Conservation (phyloP, 2,113 vertebrate species). For the Montifringilla adamsi region DNA sequence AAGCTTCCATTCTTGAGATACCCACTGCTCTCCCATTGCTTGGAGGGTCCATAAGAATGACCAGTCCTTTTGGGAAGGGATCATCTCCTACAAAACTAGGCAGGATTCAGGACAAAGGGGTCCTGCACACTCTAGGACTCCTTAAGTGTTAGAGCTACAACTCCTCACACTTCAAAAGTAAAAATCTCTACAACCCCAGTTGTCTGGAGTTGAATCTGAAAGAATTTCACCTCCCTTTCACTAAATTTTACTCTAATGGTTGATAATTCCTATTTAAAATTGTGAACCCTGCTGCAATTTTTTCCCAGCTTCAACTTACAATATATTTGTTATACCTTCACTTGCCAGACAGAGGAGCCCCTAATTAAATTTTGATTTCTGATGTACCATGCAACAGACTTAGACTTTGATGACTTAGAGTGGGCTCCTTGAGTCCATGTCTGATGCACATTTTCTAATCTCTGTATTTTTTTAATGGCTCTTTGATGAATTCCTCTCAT, state of each 20-base stretch:
- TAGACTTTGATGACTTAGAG: background rate
- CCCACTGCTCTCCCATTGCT: background rate
- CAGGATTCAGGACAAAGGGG: background rate
- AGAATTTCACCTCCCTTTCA: background rate
- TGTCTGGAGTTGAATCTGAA: background rate
- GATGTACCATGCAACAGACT: background rate
- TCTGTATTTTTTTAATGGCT: background rate
- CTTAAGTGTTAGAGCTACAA: background rate
- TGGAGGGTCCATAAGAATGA: background rate
- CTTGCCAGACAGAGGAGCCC: background rate
- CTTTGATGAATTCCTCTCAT: background rate
- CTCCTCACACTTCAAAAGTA: background rate
- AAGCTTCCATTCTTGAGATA: background rate
- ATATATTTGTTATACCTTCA: background rate
- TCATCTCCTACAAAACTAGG: background rate
- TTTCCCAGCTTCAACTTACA: background rate
- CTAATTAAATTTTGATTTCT: background rate
- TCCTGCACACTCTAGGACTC: background rate
- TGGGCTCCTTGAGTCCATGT: background rate
- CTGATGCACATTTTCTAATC: background rate
- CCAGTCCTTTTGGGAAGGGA: background rate
- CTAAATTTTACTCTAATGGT: background rate
- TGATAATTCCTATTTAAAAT: background rate
- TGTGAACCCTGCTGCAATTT: background rate
- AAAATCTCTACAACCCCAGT: rapidly evolving